Conservation (phyloP, 2,113 vertebrate genomes). For the Ameiurus melas region DNA sequence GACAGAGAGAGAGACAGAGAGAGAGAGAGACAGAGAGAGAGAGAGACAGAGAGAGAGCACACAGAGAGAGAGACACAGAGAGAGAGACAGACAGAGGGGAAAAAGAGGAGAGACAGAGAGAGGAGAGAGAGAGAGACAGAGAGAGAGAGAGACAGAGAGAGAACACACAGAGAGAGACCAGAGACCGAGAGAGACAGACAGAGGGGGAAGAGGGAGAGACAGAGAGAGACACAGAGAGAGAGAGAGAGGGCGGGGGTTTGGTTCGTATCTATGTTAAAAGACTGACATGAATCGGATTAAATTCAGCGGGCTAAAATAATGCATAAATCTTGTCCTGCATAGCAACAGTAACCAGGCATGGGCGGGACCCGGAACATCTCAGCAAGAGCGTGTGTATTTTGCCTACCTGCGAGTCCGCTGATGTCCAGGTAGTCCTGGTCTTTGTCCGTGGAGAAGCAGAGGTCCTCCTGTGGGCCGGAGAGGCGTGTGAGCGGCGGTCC, state of each 20-base stretch:
- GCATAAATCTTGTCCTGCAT: neutral
- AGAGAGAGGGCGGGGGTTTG: neutral
- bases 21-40: too few relatives aligned
- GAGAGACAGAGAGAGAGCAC: too few relatives aligned
- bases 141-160: neutral
- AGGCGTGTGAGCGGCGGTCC: conserved; percentile 72
- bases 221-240: neutral
- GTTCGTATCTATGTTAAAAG: neutral
- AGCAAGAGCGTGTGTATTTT: neutral
- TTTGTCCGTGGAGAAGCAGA: conserved; percentile 76
- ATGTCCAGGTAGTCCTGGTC: conserved; percentile 73
- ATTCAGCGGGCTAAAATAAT: too few relatives aligned
- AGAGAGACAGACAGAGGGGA: too few relatives aligned
- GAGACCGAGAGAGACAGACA: too few relatives aligned
- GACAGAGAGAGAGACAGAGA: neutral
- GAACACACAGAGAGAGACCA: too few relatives aligned
- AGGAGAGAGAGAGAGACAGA: too few relatives aligned
- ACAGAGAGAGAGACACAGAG: neutral
- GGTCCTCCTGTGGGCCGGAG: conserved; percentile 75
- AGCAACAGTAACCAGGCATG: neutral
- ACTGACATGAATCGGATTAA: neutral
- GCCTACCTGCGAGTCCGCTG: conserved; percentile 46
- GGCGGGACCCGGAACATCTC: neutral
- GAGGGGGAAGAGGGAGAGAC: too few relatives aligned
- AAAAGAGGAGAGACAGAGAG: too few relatives aligned